These are phyloP conservation scores for Microchrysa polita DNA, from an alignment of 2,888 invertebrate genomes.

Conservation along the genomic window DNA sequence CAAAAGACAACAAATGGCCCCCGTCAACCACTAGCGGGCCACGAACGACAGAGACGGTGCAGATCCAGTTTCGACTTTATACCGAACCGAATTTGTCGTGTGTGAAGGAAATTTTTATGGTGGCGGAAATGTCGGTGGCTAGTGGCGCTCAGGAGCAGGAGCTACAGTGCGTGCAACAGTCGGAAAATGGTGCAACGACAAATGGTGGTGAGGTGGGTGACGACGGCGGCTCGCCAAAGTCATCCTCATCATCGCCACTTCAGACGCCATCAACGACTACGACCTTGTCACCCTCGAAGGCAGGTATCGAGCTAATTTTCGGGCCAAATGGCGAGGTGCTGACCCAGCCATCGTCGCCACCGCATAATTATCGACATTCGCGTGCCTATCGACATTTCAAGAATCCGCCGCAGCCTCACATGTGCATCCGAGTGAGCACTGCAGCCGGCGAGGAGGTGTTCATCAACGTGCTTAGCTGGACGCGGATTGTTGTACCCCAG, in stretches of 20 bases:
- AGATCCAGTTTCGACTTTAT: neutral
- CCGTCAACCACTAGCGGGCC: slow-evolving; percentile 5
- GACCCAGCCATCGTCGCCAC: slow-evolving; percentile 64
- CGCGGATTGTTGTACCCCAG: slow-evolving; percentile 74
- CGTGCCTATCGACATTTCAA: slow-evolving; percentile 75
- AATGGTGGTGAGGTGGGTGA: slow-evolving; percentile 13
- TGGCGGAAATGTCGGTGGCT: slow-evolving; percentile 22
- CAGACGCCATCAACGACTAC: neutral
- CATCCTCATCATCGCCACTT: slow-evolving; percentile 1
- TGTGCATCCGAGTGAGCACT: slow-evolving; percentile 73
- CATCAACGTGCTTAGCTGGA: slow-evolving; percentile 79
- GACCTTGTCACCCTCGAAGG: slow-evolving; percentile 13
- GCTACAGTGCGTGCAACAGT: slow-evolving; percentile 2
- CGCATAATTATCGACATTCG: slow-evolving; percentile 69
- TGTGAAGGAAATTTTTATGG: neutral
- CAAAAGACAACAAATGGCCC: slow-evolving; percentile 30
- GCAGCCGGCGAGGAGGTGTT: slow-evolving; percentile 67
- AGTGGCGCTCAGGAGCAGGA: neutral
- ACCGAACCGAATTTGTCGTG: neutral
- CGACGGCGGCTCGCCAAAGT: slow-evolving; percentile 12
- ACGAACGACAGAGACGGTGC: no score
- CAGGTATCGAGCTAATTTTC: slow-evolving; percentile 19
- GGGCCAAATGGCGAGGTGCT: slow-evolving; percentile 2
- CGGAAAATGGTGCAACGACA: neutral
- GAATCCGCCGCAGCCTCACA: slow-evolving; percentile 79